A percentile compares a stretch with the other conserved stretches of the same genome.
phyloP scores from a whole-genome alignment of 2,888 invertebrate species.

The Clostera curtula region DNA sequence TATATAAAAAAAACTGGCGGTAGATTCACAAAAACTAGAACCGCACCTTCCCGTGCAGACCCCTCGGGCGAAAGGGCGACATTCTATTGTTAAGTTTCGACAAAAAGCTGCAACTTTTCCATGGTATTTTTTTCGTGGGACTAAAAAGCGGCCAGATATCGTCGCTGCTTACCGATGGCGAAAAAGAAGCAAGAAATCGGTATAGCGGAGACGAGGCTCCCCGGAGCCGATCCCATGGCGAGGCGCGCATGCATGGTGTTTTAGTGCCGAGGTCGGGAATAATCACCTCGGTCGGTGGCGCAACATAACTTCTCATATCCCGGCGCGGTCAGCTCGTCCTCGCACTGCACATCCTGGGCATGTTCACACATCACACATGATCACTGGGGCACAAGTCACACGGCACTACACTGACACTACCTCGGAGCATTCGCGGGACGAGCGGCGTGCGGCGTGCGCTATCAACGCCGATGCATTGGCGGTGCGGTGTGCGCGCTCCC shows the following conservation, averaged over 20 bases:
- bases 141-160: slow-evolving; percentile 46
- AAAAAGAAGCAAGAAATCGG: slow-evolving; percentile 20
- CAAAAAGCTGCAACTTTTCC: slow-evolving; percentile 33
- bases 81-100: slow-evolving; percentile 49
- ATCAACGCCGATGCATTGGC: slow-evolving; percentile 70
- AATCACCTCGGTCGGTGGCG: slow-evolving; percentile 73
- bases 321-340: slow-evolving; percentile 63
- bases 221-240: slow-evolving; percentile 35
- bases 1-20: slow-evolving; percentile 23
- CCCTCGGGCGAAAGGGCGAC: slow-evolving; percentile 46
- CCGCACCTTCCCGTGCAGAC: slow-evolving; percentile 35
- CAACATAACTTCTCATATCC: slow-evolving; percentile 69
- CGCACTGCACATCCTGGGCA: slow-evolving; percentile 43
- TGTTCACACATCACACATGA: slow-evolving; percentile 47
- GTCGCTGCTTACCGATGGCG: slow-evolving; percentile 49
- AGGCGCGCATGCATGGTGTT: slow-evolving; percentile 55
- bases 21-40: slow-evolving; percentile 31
- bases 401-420: slow-evolving; percentile 50
- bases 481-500: slow-evolving; percentile 61
- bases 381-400: slow-evolving; percentile 34
- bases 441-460: slow-evolving; percentile 55
- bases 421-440: slow-evolving; percentile 25
- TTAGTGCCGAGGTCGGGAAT: slow-evolving; percentile 59
- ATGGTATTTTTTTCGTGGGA: slow-evolving; percentile 29
- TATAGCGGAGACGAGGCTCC: slow-evolving; percentile 17